Evolutionary conservation across 2,888 invertebrate species (phyloP).

Genomic region (Cryptosula pallasiana): DNA sequence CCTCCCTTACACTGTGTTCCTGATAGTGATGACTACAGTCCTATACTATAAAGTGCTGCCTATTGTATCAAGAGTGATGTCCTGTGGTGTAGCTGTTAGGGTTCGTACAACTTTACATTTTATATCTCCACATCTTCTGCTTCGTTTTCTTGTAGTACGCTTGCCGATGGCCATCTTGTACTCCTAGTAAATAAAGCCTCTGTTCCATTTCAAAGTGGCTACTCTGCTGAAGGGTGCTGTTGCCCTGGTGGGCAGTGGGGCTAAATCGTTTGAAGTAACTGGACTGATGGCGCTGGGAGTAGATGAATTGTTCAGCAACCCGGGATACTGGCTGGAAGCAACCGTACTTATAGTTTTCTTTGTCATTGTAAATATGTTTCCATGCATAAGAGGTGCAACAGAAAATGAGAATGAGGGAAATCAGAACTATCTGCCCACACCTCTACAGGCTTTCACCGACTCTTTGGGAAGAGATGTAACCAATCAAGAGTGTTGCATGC

Average conservation of each 20-base stretch:
- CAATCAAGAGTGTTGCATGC: not conserved
- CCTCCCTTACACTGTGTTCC: conserved; percentile 6
- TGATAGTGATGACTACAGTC: conserved; percentile 3
- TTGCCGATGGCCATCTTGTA: too few species aligned
- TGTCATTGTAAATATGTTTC: conserved; percentile 12
- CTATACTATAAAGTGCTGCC: conserved; percentile 20
- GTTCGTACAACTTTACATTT: not conserved
- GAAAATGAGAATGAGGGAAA: not conserved
- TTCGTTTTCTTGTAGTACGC: too few species aligned
- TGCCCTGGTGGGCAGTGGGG: conserved; percentile 14
- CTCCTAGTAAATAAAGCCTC: not conserved
- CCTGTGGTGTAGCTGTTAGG: conserved; percentile 23
- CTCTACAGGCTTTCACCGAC: conserved; percentile 13
- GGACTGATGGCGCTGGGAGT: conserved; percentile 20
- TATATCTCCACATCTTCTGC: not conserved
- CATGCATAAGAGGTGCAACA: not conserved
- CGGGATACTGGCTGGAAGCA: conserved; percentile 17
- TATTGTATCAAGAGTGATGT: not conserved
- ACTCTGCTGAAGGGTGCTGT: conserved; percentile 18
- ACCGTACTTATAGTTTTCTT: conserved; percentile 8
- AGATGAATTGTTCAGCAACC: conserved; percentile 16
- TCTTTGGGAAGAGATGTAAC: not conserved
- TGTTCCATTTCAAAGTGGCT: not conserved
- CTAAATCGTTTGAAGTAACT: conserved; percentile 19
- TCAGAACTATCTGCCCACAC: not conserved